Percentiles rank a stretch among this genome's conserved stretches.
Conservation (phyloP, 2,888 invertebrate genomes). For the Xestia xanthographa region DNA sequence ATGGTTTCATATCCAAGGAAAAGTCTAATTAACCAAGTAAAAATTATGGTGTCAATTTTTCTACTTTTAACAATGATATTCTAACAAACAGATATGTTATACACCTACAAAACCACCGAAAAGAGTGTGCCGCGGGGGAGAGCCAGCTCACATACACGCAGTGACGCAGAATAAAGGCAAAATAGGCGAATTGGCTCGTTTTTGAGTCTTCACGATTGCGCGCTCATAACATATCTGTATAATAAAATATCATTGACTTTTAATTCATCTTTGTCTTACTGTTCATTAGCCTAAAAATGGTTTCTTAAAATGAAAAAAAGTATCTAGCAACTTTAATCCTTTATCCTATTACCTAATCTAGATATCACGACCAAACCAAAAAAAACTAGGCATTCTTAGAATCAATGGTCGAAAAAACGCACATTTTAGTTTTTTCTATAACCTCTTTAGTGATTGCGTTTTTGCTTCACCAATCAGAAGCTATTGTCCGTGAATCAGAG, state of each 20-base stretch:
- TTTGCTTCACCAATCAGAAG: slow-evolving; percentile 83
- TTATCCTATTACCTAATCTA: slow-evolving; percentile 42
- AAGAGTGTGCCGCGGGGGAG: no score
- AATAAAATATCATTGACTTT: no score
- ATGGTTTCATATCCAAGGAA: not conserved
- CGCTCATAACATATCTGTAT: no score
- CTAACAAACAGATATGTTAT: no score
- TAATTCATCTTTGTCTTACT: not conserved
- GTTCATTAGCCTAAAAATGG: not conserved
- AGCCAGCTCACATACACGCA: no score
- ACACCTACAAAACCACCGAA: no score
- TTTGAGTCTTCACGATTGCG: no score
- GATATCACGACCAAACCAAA: slow-evolving; percentile 52
- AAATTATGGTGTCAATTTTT: not conserved
- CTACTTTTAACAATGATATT: no score
- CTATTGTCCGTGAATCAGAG: slow-evolving; percentile 82
- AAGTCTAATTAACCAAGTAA: not conserved
- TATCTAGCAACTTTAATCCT: slow-evolving; percentile 37
- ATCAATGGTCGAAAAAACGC: slow-evolving; percentile 52
- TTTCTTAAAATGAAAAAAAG: not conserved
- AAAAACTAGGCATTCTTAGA: slow-evolving; percentile 48
- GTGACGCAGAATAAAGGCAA: no score
- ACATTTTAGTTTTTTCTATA: slow-evolving; percentile 51
- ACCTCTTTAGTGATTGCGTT: slow-evolving; percentile 68
- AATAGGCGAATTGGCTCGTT: no score